Evolutionary conservation across 2,888 invertebrate genomes (phyloP).

Genomic region (Aricia artaxerxes): DNA sequence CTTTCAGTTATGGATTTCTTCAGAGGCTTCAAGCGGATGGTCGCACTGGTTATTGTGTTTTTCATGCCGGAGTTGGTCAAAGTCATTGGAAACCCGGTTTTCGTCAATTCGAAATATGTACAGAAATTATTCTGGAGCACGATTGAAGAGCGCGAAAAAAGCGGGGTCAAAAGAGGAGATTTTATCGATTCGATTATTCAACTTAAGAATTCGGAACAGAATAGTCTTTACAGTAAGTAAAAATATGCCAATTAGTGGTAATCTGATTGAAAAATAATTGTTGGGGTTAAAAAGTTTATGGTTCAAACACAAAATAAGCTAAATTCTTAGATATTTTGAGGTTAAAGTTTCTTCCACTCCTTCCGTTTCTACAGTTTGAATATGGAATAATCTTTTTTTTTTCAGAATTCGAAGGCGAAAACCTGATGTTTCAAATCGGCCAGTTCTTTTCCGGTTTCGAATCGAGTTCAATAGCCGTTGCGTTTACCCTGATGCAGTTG

Average conservation of each 20-base stretch:
- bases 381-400: background rate
- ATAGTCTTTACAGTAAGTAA: constrained; percentile 45
- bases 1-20: constrained; percentile 44
- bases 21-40: constrained; percentile 45
- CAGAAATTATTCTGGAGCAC: constrained; percentile 44
- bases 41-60: constrained; percentile 45
- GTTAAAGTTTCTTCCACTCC: too few relatives aligned
- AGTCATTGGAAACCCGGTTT: constrained; percentile 41
- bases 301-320: too few relatives aligned
- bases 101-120: constrained; percentile 43
- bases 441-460: constrained; percentile 48
- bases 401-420: constrained; percentile 46
- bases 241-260: background rate
- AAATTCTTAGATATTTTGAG: too few relatives aligned
- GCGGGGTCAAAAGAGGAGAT: constrained; percentile 43
- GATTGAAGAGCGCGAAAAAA: constrained; percentile 42
- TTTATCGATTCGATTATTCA: constrained; percentile 45
- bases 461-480: constrained; percentile 44
- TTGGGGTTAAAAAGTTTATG: too few relatives aligned
- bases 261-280: too few relatives aligned
- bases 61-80: constrained; percentile 45
- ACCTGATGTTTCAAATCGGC: constrained; percentile 45
- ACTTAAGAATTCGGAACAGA: constrained; percentile 44
- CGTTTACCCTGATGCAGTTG: constrained; percentile 47
- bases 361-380: background rate